Evolutionary conservation across 2,113 vertebrate species (phyloP), one percentile per base, ranked within the genome.

Genomic region (Gambusia affinis): DNA sequence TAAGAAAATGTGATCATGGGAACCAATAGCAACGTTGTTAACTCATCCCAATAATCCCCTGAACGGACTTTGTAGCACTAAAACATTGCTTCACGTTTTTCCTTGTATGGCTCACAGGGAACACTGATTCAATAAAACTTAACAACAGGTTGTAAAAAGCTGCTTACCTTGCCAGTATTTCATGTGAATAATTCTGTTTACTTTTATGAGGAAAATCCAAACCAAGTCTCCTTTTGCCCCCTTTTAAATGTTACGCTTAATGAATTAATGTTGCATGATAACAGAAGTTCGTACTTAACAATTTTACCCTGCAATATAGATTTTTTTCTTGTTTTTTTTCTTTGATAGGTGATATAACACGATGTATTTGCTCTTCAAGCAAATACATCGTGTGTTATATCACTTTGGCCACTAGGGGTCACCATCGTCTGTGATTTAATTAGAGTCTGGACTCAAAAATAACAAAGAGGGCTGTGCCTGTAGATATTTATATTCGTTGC

Each of bases 331-430:
- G 27, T 27, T 27, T 27, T 27, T 27, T 27, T 27, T 27, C 27
- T 27, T 27, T 27, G 27, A 27, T 27, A 27, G 27, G 27, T 27
- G 27, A 27, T 27, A 27, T 27, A 27, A 27, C 27, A 27, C 27
- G 27, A 27, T 27, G 27, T 27, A 27, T 27, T 27, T 27, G 27
- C 27, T n/a, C n/a, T n/a, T n/a, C n/a, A n/a, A n/a, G 27, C 12
- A 27, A 39, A 66, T 24, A 7, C 11, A 67, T 6, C 15, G 0
- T 76, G 66, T 65, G 82, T 61, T 72, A 64, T 42, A 60, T 1
- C 0, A 0, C 0, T 10, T 2, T 66, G 12, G 17, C 87, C 92
- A 84, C 83, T 75, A 84, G 87, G 75, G 88, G 91, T 76, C 88
- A 85, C 60, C 28, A 33, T 86, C 81, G 62, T 74, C 84, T 64